phyloP scores from a whole-genome alignment of 2,113 vertebrate species.

The Onychostruthus taczanowskii region DNA sequence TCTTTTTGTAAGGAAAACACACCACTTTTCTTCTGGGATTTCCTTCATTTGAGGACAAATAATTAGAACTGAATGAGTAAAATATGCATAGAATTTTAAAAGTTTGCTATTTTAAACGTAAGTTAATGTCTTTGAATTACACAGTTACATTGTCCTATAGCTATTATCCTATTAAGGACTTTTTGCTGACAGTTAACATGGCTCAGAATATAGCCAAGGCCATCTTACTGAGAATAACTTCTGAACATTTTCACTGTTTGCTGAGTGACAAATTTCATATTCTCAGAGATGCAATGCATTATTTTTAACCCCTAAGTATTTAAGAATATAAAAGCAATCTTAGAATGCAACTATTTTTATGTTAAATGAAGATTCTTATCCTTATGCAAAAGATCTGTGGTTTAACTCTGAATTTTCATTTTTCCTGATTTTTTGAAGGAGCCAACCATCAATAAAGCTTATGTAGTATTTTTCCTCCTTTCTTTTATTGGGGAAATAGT shows the following conservation, averaged over 20 bases:
- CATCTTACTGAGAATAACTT: not conserved
- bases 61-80: not conserved
- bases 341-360: not conserved
- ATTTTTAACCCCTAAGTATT: not conserved
- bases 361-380: not conserved
- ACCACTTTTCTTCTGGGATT: not conserved
- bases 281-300: not conserved
- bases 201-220: not conserved
- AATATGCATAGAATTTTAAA: not conserved
- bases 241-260: not conserved
- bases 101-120: not conserved
- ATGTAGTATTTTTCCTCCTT: fast-evolving
- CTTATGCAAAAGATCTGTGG: not conserved
- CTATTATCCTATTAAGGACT: not conserved
- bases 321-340: not conserved
- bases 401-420: constrained; percentile 13
- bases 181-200: not conserved
- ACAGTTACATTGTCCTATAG: not conserved
- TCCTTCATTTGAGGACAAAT: not conserved
- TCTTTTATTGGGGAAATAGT: constrained; percentile 21
- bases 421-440: constrained; percentile 35
- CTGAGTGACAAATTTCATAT: not conserved
- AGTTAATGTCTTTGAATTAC: not conserved
- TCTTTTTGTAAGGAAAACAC: not conserved
- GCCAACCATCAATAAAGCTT: not conserved